Evolutionary conservation across 2,113 vertebrate species (phyloP), one percentile per base, ranked within the genome.

Genomic region (Limanda limanda): DNA sequence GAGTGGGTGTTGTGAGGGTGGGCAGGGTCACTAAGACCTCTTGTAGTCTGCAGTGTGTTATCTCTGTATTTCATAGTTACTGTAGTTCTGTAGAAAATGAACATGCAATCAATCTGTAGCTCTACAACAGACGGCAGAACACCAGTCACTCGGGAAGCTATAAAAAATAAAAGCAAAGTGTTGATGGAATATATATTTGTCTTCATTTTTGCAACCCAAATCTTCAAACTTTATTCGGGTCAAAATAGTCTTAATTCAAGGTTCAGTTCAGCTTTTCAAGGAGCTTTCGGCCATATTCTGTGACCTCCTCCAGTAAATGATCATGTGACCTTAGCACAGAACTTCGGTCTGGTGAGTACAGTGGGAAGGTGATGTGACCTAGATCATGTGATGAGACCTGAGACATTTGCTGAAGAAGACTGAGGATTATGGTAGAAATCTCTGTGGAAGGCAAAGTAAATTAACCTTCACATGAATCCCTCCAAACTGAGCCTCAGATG

Each of bases 61-160:
- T 72, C 35, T 76, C 20, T 23, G 55, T 67, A 31, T 81, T 45
- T 66, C 18, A 20, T 61, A 78, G 68, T 37, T 57, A 24, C 57
- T 65, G 55, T 72, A 68, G 70, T 45, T 76, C 55, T 88, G 73
- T 81, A 56, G 47, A 71, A 59, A 7, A 74, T 23, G 21, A 74
- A 65, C 82, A 82, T 88, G 86, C 68, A 69, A 79, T 81, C 80
- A 76, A 76, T 90, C 88, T 86, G 88, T 89, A 81, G 74, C 64
- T 76, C 42, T 31, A 45, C 47, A 21, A 63, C 58, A 79, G 48
- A 35, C 6, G 18, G 66, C 75, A 82, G 82, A 78, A 62, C 81
- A 48, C 1, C 2, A 64, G 65, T 57, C 64, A 47, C 58, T 24
- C 61, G 64, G 24, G 2, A 71, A 18, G 5, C 57, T 54, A 10